These are phyloP conservation scores for Bombus soroeensis DNA, from an alignment of 1,140 invertebrate species.

Conservation along the genomic window DNA sequence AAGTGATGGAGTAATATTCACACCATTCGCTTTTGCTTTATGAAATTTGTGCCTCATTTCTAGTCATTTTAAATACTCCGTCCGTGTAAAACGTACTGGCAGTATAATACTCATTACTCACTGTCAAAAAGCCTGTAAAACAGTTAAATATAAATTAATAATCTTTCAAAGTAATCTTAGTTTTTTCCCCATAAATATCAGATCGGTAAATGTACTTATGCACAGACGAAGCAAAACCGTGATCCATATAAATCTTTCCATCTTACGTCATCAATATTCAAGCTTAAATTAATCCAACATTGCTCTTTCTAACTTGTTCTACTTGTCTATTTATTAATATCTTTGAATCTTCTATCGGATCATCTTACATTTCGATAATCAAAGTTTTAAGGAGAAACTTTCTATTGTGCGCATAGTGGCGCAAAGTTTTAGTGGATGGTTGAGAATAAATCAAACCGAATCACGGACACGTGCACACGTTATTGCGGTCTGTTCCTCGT, in stretches of 20 bases:
- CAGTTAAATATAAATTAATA: background rate
- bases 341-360: background rate
- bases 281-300: background rate
- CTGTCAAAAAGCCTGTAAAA: background rate
- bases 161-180: background rate
- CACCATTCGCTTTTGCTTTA: background rate
- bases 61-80: background rate
- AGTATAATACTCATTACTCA: no score
- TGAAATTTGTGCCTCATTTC: background rate
- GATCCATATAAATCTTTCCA: no score
- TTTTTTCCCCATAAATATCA: no score
- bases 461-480: constrained; percentile 2
- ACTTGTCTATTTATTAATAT: background rate
- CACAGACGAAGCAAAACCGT: no score
- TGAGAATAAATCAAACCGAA: constrained; percentile 34
- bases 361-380: background rate
- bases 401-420: background rate
- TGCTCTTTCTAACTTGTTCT: no score
- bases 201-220: no score
- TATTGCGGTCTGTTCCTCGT: constrained; percentile 17
- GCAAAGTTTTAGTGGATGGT: background rate
- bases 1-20: background rate
- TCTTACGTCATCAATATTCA: background rate
- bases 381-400: background rate
- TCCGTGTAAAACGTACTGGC: background rate